These are phyloP conservation scores for Alectoris magna DNA, from an alignment of 2,797 vertebrate genomes.

Conservation along the genomic window DNA sequence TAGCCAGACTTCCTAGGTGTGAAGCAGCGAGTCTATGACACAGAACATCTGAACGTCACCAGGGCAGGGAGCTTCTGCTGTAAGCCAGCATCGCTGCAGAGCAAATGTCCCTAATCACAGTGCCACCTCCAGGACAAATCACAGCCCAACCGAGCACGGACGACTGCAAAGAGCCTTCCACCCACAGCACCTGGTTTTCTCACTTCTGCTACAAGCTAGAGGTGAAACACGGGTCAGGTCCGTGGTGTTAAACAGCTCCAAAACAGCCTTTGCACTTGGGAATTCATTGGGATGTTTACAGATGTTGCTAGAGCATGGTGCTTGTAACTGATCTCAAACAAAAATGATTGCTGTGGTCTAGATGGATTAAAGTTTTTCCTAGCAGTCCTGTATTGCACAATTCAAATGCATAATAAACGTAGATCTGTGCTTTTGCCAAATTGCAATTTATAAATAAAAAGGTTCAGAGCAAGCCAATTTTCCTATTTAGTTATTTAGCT, in stretches of 20 bases:
- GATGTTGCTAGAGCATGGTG: fast-evolving
- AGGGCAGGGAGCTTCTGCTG: background rate
- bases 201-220: background rate
- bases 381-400: background rate
- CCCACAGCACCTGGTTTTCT: fast-evolving
- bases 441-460: constrained; percentile 57
- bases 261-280: fast-evolving
- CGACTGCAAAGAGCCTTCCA: background rate
- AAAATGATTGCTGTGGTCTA: background rate
- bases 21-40: background rate
- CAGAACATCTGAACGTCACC: background rate
- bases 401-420: constrained; percentile 46
- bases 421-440: constrained; percentile 60
- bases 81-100: fast-evolving
- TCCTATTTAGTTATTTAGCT: constrained; percentile 66
- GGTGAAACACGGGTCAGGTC: background rate
- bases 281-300: background rate
- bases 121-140: background rate
- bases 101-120: background rate
- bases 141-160: background rate
- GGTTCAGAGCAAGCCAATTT: constrained; percentile 53
- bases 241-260: fast-evolving
- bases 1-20: background rate
- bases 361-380: constrained; percentile 12
- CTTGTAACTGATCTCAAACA: background rate